Percentiles rank a stretch among this genome's conserved stretches.
phyloP scores from a whole-genome alignment of 1,140 invertebrate genomes.

The Spodoptera frugiperda region DNA sequence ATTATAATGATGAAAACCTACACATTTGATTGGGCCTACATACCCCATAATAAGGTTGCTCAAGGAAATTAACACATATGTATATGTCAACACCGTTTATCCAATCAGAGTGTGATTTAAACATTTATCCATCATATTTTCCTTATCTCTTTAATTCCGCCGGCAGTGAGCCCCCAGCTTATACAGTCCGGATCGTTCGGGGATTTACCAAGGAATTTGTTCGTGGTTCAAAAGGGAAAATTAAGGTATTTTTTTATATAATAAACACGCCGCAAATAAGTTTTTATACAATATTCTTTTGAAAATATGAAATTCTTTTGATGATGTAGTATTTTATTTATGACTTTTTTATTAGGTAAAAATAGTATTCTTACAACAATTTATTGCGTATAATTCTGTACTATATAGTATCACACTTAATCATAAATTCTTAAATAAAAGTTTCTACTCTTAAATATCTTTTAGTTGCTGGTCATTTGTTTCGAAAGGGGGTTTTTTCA shows the following conservation, averaged over 20 bases:
- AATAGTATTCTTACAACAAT: background rate
- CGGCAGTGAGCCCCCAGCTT: conserved; percentile 4
- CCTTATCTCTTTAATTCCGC: conserved; percentile 8
- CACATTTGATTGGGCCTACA: background rate
- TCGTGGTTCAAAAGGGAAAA: conserved; percentile 43
- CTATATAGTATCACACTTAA: too few species aligned
- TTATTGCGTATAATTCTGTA: too few species aligned
- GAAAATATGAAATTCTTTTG: conserved; percentile 37
- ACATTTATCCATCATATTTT: background rate
- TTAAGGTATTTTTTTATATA: conserved; percentile 47
- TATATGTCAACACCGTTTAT: background rate
- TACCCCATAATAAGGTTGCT: background rate
- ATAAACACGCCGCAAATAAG: conserved; percentile 43
- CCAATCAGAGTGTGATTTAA: conserved; percentile 4
- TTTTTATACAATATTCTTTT: conserved; percentile 38
- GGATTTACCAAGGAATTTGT: conserved; percentile 42
- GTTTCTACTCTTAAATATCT: too few species aligned
- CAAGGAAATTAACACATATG: background rate
- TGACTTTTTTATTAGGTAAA: background rate
- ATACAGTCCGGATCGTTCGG: conserved; percentile 34
- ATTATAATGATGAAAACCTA: too few species aligned
- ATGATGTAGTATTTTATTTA: conserved; percentile 18
- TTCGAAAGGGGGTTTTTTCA: too few species aligned
- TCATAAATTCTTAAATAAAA: too few species aligned
- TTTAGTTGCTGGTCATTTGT: too few species aligned